These are phyloP conservation scores for Anas bernieri DNA, from an alignment of 2,797 vertebrate species.

Conservation along the genomic window DNA sequence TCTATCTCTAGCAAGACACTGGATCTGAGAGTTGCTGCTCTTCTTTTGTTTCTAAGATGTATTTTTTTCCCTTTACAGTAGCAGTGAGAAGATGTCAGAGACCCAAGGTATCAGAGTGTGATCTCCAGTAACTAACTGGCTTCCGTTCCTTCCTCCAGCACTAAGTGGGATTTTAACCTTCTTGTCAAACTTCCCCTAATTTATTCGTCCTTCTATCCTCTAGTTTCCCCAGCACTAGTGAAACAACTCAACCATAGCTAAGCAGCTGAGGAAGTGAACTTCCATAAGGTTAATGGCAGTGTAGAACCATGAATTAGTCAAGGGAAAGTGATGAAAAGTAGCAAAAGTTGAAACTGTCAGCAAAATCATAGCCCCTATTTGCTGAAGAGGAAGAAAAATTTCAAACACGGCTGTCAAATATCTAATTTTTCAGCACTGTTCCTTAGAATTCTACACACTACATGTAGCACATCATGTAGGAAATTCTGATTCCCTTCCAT, in stretches of 20 bases:
- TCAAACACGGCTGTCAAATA: background rate
- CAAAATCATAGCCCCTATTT: background rate
- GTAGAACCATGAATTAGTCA: background rate
- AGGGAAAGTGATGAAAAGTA: background rate
- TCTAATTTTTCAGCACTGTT: background rate
- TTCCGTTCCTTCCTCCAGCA: conserved; percentile 4
- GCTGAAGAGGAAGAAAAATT: background rate
- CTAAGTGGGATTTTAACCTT: conserved; percentile 12
- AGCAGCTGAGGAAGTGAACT: background rate
- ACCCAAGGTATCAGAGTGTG: background rate
- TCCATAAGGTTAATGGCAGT: background rate
- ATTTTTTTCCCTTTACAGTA: background rate
- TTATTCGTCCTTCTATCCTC: background rate
- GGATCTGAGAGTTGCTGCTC: conserved; percentile 43
- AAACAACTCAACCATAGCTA: background rate
- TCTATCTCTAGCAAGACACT: conserved; percentile 5
- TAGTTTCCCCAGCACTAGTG: background rate
- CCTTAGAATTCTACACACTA: background rate
- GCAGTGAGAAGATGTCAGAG: conserved; percentile 23
- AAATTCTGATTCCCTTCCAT: background rate
- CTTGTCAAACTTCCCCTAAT: conserved; percentile 4
- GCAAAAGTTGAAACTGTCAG: background rate
- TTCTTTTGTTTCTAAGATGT: conserved; percentile 20
- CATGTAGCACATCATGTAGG: background rate
- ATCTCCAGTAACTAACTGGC: conserved; percentile 8